phyloP scores from a whole-genome alignment of 2,113 vertebrate species.

The Archilochus colubris region DNA sequence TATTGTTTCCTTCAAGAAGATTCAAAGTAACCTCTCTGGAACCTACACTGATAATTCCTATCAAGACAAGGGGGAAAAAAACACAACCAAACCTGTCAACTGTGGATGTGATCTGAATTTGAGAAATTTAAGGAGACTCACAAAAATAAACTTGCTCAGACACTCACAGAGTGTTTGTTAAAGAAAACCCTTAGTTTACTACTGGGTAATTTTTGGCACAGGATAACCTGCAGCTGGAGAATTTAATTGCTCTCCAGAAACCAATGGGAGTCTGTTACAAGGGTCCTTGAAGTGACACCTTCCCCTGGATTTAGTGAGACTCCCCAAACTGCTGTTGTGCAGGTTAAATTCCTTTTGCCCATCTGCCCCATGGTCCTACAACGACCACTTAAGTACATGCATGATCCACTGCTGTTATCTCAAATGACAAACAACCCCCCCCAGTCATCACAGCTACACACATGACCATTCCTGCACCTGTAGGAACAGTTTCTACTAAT shows the following conservation, averaged over 20 bases:
- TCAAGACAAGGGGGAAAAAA: neutral
- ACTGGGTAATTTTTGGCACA: neutral
- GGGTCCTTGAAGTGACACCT: neutral
- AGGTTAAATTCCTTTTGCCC: neutral
- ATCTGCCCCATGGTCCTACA: too few relatives aligned
- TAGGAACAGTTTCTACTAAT: neutral
- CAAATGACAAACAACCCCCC: neutral
- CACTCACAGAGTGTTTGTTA: neutral
- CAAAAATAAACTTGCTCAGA: neutral
- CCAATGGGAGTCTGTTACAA: neutral
- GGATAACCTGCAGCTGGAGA: neutral
- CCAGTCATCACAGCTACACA: neutral
- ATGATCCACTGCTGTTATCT: neutral
- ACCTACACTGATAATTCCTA: neutral
- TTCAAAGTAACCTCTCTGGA: neutral
- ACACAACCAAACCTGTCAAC: neutral
- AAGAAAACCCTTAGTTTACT: neutral
- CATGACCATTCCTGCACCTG: neutral
- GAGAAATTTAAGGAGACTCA: neutral
- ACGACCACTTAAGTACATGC: neutral
- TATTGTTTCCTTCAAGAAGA: neutral
- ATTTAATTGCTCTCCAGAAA: neutral
- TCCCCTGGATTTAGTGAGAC: neutral
- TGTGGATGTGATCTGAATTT: neutral
- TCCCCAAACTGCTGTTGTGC: neutral